Conservation (phyloP, 2,888 invertebrate genomes). For the Amiota mariae region DNA sequence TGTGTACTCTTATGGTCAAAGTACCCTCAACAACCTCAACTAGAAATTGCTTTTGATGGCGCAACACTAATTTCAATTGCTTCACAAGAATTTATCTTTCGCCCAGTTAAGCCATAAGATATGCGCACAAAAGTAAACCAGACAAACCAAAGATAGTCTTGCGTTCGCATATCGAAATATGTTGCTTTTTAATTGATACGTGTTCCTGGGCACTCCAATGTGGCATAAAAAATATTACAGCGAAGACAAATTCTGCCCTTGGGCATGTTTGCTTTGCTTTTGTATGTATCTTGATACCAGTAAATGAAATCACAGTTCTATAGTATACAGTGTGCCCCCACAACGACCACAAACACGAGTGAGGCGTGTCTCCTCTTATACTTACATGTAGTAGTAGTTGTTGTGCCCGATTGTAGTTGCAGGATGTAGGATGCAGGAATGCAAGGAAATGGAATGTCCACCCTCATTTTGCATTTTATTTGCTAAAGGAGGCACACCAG, state of each 20-base stretch:
- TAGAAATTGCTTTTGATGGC: neutral
- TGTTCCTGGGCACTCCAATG: constrained; percentile 48
- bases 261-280: constrained; percentile 61
- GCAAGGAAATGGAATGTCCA: constrained; percentile 68
- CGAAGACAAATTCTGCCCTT: constrained; percentile 64
- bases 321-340: too few relatives aligned
- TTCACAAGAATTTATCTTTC: constrained; percentile 5
- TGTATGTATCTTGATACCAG: constrained; percentile 38
- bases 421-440: constrained; percentile 54
- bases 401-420: constrained; percentile 47
- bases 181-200: constrained; percentile 57
- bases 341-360: constrained; percentile 46
- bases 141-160: neutral
- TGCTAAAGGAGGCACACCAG: constrained; percentile 29
- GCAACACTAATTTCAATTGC: constrained; percentile 27
- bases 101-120: neutral
- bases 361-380: constrained; percentile 57
- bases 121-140: too few relatives aligned
- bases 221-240: neutral
- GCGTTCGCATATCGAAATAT: constrained; percentile 6
- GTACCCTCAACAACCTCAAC: neutral
- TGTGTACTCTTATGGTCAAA: neutral
- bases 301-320: too few relatives aligned
- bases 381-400: neutral
- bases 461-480: constrained; percentile 53